Conservation (phyloP, 2,888 invertebrate species). For the Ceratothoa steindachneri region DNA sequence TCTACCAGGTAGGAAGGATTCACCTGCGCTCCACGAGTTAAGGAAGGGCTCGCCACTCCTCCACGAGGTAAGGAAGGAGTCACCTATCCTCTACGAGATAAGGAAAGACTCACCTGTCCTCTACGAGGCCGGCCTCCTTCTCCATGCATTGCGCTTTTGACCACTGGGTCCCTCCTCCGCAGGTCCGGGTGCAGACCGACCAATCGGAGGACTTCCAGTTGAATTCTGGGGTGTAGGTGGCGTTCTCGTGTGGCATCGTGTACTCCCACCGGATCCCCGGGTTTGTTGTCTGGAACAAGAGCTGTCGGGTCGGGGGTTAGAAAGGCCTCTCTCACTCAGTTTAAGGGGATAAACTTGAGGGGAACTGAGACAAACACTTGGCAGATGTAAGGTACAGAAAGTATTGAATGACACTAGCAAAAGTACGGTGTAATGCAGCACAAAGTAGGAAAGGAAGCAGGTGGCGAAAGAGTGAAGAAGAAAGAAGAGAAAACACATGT, state of each 20-base stretch:
- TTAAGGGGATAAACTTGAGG: too few species aligned
- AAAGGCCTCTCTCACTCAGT: too few species aligned
- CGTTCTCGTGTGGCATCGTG: slow-evolving; percentile 65
- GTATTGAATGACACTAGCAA: background rate
- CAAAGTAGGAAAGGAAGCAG: too few species aligned
- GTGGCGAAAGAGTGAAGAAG: too few species aligned
- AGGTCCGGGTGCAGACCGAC: slow-evolving; percentile 71
- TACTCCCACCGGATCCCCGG: slow-evolving; percentile 81
- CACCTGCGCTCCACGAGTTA: too few species aligned
- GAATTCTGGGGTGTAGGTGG: slow-evolving; percentile 60
- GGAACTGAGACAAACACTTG: background rate
- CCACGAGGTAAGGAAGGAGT: background rate
- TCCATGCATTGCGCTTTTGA: slow-evolving; percentile 57
- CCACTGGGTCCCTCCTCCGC: slow-evolving; percentile 66
- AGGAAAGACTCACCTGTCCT: slow-evolving; percentile 56
- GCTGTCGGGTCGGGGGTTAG: slow-evolving; percentile 56
- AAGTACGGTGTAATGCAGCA: background rate
- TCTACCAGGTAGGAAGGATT: too few species aligned
- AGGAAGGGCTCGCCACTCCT: background rate
- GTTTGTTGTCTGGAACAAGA: slow-evolving; percentile 67
- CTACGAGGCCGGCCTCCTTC: slow-evolving; percentile 61
- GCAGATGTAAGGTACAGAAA: background rate
- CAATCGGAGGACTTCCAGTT: slow-evolving; percentile 75
- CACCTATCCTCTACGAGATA: too few species aligned
- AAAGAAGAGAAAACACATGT: too few species aligned